Conservation (phyloP, 2,888 invertebrate genomes). For the Conomelus anceps region DNA sequence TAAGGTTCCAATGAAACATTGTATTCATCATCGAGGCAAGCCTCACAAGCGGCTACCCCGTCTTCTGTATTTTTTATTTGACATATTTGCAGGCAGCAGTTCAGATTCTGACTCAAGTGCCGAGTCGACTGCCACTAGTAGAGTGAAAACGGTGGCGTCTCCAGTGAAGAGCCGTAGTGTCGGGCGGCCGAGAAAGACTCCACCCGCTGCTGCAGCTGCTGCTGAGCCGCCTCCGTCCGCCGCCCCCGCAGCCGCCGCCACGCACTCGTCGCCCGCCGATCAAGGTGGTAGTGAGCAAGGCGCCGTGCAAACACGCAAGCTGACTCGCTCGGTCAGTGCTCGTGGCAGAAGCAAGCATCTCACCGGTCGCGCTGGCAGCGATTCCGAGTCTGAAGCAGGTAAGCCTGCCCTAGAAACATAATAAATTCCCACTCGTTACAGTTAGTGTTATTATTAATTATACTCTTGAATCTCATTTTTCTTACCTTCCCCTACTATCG, state of each 20-base stretch:
- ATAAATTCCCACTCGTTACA: too few relatives aligned
- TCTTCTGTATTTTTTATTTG: background rate
- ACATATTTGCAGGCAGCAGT: conserved; percentile 34
- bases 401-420: too few relatives aligned
- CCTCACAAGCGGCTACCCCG: too few relatives aligned
- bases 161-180: conserved; percentile 36
- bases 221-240: conserved; percentile 38
- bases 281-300: conserved; percentile 32
- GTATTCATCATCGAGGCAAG: too few relatives aligned
- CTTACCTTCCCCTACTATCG: too few relatives aligned
- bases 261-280: conserved; percentile 36
- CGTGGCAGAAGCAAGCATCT: conserved; percentile 41
- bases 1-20: too few relatives aligned
- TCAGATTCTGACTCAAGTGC: conserved; percentile 34
- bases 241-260: conserved; percentile 14
- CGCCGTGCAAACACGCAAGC: conserved; percentile 50
- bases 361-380: conserved; percentile 34
- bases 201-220: conserved; percentile 36
- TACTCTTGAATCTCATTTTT: too few relatives aligned
- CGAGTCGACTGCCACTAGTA: conserved; percentile 40
- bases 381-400: conserved; percentile 38
- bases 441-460: too few relatives aligned
- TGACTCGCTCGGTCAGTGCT: conserved; percentile 62
- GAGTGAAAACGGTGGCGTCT: conserved; percentile 22
- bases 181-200: conserved; percentile 35